Percentiles rank a stretch among this genome's conserved stretches.
Conservation (phyloP, 2,888 invertebrate species). For the Heliconius cydno region DNA sequence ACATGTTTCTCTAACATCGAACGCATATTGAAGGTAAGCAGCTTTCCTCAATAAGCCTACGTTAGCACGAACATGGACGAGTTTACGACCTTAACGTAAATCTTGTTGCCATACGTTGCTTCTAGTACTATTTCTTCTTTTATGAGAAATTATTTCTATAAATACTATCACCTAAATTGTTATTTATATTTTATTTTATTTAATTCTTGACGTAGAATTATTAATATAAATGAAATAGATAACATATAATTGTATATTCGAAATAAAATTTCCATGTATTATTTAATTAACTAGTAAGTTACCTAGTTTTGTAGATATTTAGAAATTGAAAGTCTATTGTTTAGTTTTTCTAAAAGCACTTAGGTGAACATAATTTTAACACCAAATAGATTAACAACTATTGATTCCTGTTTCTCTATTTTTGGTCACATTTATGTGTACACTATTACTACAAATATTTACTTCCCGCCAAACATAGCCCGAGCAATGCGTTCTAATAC, state of each 20-base stretch:
- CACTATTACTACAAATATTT: slow-evolving; percentile 45
- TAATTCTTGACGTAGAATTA: background rate
- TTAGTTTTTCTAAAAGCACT: slow-evolving; percentile 46
- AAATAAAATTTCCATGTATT: background rate
- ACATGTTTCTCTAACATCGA: slow-evolving; percentile 57
- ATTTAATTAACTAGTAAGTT: background rate
- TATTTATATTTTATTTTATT: background rate
- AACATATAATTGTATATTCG: too few relatives aligned
- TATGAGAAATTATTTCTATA: background rate
- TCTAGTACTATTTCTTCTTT: slow-evolving; percentile 18
- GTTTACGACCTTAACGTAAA: slow-evolving; percentile 52
- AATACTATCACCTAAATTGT: background rate
- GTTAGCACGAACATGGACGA: slow-evolving; percentile 50
- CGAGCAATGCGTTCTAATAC: slow-evolving; percentile 24
- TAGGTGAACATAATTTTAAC: slow-evolving; percentile 44
- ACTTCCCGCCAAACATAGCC: slow-evolving; percentile 40
- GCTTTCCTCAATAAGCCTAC: slow-evolving; percentile 67
- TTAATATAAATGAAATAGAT: background rate
- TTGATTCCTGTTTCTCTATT: slow-evolving; percentile 44
- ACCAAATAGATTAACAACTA: slow-evolving; percentile 42
- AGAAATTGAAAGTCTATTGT: slow-evolving; percentile 43
- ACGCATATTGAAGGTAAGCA: slow-evolving; percentile 72
- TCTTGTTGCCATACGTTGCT: slow-evolving; percentile 35
- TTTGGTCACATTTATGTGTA: slow-evolving; percentile 45
- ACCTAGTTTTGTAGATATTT: background rate